These are phyloP conservation scores for Himantopus leucocephalus DNA, from an alignment of 2,113 vertebrate species.

Conservation along the genomic window DNA sequence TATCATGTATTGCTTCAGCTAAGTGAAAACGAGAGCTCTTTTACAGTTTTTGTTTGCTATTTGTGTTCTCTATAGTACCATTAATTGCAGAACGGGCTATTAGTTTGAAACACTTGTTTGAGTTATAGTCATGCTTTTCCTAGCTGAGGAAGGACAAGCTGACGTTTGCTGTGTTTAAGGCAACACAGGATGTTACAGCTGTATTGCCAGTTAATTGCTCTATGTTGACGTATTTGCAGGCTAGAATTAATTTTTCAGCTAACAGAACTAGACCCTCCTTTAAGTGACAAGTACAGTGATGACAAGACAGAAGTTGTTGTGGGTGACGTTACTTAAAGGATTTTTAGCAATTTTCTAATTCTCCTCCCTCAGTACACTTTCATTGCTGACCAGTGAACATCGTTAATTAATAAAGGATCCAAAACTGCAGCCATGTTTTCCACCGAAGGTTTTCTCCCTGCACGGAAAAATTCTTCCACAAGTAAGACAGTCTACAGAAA, in stretches of 20 bases:
- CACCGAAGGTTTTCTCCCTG: neutral
- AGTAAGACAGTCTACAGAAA: neutral
- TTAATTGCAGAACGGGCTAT: neutral
- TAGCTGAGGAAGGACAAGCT: neutral
- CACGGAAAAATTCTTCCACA: neutral
- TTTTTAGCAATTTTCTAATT: neutral
- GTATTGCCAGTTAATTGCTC: neutral
- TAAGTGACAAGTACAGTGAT: neutral
- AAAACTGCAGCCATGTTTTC: neutral
- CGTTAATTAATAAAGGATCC: neutral
- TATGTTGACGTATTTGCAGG: neutral
- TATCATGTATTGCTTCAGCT: neutral
- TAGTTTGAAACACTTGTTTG: conserved; percentile 4
- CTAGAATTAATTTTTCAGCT: neutral
- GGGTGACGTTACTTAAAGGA: neutral
- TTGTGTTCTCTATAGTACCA: neutral
- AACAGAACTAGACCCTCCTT: neutral
- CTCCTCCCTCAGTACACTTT: neutral
- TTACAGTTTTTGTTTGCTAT: neutral
- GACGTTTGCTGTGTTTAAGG: neutral
- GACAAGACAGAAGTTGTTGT: neutral
- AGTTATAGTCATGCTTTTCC: neutral
- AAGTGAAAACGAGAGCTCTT: neutral
- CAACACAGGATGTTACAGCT: neutral
- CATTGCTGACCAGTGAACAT: neutral